phyloP scores from a whole-genome alignment of 2,113 vertebrate species.

The Cynocephalus volans region DNA sequence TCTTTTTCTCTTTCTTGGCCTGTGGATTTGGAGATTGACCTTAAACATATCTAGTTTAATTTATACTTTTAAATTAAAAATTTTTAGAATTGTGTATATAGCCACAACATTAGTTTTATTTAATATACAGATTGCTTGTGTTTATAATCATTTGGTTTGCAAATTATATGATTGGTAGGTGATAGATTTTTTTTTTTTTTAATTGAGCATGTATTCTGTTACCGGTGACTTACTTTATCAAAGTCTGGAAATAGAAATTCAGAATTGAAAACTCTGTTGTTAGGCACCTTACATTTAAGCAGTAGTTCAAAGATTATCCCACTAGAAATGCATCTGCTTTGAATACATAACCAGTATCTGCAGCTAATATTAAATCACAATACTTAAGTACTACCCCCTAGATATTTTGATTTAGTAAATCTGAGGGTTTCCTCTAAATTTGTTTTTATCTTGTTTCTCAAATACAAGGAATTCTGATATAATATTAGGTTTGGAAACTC shows the following conservation, averaged over 20 bases:
- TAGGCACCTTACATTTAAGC: neutral
- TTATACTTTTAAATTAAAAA: constrained; percentile 40
- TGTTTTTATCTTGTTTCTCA: neutral
- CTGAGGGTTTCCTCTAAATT: neutral
- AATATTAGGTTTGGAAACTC: neutral
- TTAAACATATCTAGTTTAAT: neutral
- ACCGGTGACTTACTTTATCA: neutral
- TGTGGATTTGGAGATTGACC: neutral
- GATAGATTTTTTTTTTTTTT: too few relatives aligned
- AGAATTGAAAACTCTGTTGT: neutral
- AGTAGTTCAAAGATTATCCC: neutral
- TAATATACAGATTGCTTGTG: neutral
- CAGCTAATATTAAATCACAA: neutral
- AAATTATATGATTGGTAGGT: neutral
- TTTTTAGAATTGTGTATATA: neutral
- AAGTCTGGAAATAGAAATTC: neutral
- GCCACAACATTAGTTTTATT: neutral
- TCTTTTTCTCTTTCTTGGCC: neutral
- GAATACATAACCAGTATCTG: too few relatives aligned
- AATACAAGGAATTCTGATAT: neutral
- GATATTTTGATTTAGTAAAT: neutral
- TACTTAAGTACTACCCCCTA: neutral
- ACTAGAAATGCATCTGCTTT: neutral
- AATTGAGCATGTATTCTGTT: neutral
- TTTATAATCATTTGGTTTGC: neutral